Conservation (phyloP, 2,797 vertebrate genomes). For the Chanos chanos region DNA sequence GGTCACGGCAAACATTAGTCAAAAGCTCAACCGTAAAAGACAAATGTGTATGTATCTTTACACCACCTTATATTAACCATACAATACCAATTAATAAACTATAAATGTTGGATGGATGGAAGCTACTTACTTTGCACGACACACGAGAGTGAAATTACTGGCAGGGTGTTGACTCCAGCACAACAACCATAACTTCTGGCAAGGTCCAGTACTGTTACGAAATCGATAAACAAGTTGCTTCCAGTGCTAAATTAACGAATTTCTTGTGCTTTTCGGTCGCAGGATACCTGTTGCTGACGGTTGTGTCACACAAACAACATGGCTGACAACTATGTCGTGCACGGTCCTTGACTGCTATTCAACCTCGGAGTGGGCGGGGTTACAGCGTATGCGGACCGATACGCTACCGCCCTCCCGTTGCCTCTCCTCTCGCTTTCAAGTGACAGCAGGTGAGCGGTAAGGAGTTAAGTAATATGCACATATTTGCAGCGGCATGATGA, state of each 20-base stretch:
- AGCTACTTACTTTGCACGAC: slow-evolving; percentile 40
- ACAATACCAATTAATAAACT: background rate
- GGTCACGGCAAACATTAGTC: background rate
- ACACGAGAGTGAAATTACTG: slow-evolving; percentile 13
- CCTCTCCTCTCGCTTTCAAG: no score
- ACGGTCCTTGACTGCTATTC: background rate
- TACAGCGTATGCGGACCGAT: background rate
- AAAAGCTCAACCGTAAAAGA: background rate
- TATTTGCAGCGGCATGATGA: no score
- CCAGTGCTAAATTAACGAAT: background rate
- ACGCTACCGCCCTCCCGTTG: background rate
- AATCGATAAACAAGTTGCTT: background rate
- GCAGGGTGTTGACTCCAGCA: background rate
- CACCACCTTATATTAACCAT: background rate
- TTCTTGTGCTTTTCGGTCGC: background rate
- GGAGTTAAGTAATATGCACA: no score
- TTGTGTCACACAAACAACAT: slow-evolving; percentile 49
- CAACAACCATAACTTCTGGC: slow-evolving; percentile 1
- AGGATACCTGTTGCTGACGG: slow-evolving; percentile 44
- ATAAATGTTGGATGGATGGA: slow-evolving; percentile 6
- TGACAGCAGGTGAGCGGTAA: no score
- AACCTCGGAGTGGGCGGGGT: slow-evolving; percentile 15
- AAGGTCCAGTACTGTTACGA: background rate
- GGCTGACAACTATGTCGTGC: slow-evolving; percentile 31
- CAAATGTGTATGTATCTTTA: background rate